Base-by-base conservation (phyloP, 2,888 invertebrate genomes). In the Eilema depressum region DNA sequence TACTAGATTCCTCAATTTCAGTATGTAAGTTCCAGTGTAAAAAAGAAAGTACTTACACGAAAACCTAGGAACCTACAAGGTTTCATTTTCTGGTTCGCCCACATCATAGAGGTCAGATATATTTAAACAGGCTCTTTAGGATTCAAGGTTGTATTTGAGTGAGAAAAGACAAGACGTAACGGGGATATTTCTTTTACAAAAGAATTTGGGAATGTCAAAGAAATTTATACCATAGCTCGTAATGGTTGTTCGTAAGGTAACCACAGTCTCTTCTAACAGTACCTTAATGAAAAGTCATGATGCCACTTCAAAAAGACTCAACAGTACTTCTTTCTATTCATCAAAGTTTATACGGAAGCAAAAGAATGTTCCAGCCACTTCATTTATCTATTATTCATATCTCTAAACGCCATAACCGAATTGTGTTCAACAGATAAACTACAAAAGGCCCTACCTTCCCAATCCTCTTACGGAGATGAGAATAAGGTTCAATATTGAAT, bases 321-420 rank as follows among this genome's bases (percentile, higher is more conserved):
- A 11, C 41, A 20, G 25, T 33, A 37, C 26, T 23, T 59, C 64
- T 23, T 64, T 30, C 65, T 62, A 53, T 26, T 62, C 23, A 67
- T 25, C 3, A 62, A 62, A 53, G 56, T 62, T 62, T 66, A 72
- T 60, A 63, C 69, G 69, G 68, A 73, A 69, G 69, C 69, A 26
- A 59, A 64, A 63, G 64, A 73, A 66, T 41, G 56, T 69, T 68
- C 62, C 67, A 61, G 68, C 68, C 64, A 68, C 56, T 73, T 62
- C 61, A 73, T 70, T 70, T 69, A 73, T 65, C 70, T 69, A 68
- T 68, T 70, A 74, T 70, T 68, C 70, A 68, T 74, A 66, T 68
- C 65, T 73, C 37, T 66, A 67, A 72, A 68, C 23, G 59, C 66
- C 73, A 73, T 70, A 70, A 62, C 70, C 33, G 68, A 68, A 66